Percentiles rank a stretch among this genome's conserved stretches.
phyloP scores from a whole-genome alignment of 2,797 vertebrate genomes.

The Syngnathus acus region DNA sequence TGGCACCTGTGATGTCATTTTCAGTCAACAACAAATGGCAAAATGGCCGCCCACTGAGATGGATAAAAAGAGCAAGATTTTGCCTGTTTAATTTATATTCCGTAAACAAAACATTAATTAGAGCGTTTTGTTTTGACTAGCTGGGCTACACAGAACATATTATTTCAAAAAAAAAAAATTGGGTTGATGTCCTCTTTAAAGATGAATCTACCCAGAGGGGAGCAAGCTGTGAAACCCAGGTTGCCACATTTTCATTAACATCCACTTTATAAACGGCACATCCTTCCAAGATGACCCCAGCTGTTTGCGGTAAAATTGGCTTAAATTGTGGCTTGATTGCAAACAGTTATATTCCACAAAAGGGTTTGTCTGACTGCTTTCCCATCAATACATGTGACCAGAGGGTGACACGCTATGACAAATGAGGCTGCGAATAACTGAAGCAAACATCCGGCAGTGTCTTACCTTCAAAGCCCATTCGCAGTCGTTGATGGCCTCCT shows the following conservation, averaged over 20 bases:
- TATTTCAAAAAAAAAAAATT: too few species aligned
- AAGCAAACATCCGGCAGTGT: constrained; percentile 13
- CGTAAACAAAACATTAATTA: too few species aligned
- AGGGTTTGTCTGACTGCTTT: constrained; percentile 2
- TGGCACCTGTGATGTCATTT: too few species aligned
- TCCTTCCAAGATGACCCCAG: background rate
- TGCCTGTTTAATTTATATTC: too few species aligned
- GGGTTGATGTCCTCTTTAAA: too few species aligned
- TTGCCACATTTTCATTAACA: background rate
- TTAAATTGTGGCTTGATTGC: background rate
- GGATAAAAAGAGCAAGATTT: too few species aligned
- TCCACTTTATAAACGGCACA: background rate
- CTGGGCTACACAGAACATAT: too few species aligned
- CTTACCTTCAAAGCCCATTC: constrained; percentile 92
- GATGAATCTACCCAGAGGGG: background rate
- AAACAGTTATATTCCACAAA: background rate
- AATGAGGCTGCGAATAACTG: constrained; percentile 28
- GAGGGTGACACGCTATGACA: constrained; percentile 10
- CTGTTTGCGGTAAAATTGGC: background rate
- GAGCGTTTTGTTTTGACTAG: too few species aligned
- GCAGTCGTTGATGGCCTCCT: constrained; percentile 82
- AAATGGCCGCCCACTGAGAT: too few species aligned
- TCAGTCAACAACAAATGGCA: too few species aligned
- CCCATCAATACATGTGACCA: background rate
- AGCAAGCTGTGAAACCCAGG: background rate